phyloP scores from a whole-genome alignment of 2,113 vertebrate species.

The Callionymus lyra region DNA sequence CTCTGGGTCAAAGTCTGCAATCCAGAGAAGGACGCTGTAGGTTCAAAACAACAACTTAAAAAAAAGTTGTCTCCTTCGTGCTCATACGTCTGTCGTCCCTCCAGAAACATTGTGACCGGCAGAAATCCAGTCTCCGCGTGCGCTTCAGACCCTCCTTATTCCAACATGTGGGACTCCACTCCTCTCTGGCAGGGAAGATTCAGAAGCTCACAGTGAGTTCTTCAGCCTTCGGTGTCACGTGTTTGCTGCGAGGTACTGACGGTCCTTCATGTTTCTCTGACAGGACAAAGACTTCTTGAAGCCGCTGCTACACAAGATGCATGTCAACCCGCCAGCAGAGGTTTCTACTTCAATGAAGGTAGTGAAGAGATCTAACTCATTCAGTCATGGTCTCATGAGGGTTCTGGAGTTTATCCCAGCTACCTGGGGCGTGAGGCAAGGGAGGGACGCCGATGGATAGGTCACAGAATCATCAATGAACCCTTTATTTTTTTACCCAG shows the following conservation, averaged over 20 bases:
- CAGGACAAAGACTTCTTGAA: conserved; percentile 99
- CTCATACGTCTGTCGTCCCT: background rate
- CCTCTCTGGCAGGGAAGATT: conserved; percentile 92
- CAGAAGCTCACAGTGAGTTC: conserved; percentile 91
- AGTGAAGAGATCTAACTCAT: background rate
- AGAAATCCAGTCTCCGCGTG: conserved; percentile 92
- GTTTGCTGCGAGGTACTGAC: background rate
- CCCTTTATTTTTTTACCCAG: too few relatives aligned
- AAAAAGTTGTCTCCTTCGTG: background rate
- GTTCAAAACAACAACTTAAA: conserved; percentile 29
- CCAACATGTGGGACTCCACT: conserved; percentile 94
- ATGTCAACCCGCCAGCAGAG: conserved; percentile 93
- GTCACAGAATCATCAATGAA: too few relatives aligned
- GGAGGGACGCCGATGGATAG: too few relatives aligned
- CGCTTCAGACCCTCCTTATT: conserved; percentile 96
- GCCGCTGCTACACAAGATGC: conserved; percentile 94
- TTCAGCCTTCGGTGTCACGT: background rate
- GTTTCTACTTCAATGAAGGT: conserved; percentile 92
- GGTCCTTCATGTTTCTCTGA: conserved; percentile 12
- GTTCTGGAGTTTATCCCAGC: too few relatives aligned
- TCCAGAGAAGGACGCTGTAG: conserved; percentile 95
- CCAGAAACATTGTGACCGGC: conserved; percentile 94
- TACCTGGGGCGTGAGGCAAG: too few relatives aligned
- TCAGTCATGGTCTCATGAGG: background rate
- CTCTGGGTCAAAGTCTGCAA: conserved; percentile 99